A percentile compares a stretch with the other conserved stretches of the same genome.
These are phyloP conservation scores for Trissolcus brochymenae DNA, from an alignment of 2,888 invertebrate genomes.

Conservation along the genomic window DNA sequence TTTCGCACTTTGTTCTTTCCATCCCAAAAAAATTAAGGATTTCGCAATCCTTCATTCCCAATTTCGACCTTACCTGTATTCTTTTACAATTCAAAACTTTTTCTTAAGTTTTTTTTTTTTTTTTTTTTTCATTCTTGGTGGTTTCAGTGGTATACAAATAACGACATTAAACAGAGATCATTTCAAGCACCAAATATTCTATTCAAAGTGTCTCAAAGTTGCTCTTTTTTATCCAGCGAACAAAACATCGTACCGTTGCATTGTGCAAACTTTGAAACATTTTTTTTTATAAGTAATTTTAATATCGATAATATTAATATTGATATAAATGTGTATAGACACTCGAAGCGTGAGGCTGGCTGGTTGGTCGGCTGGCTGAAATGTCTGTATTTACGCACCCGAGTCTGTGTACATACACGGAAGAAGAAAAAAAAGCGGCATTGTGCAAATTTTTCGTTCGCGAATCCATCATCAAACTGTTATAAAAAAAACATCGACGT, in stretches of 20 bases:
- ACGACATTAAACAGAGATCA: slow-evolving; percentile 39
- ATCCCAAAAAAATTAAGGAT: slow-evolving; percentile 1
- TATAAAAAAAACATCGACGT: slow-evolving; percentile 12
- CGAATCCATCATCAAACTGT: slow-evolving; percentile 25
- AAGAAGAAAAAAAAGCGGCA: slow-evolving; percentile 32
- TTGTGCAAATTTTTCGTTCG: slow-evolving; percentile 20
- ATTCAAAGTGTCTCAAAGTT: slow-evolving; percentile 38
- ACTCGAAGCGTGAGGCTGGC: slow-evolving; percentile 73
- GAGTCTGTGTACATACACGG: slow-evolving; percentile 41
- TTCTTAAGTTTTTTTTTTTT: slow-evolving; percentile 5
- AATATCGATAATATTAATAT: slow-evolving; percentile 52
- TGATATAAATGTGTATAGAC: slow-evolving; percentile 61
- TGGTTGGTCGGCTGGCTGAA: slow-evolving; percentile 71
- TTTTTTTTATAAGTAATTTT: slow-evolving; percentile 20
- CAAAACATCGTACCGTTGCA: slow-evolving; percentile 10
- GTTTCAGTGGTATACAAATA: slow-evolving; percentile 43
- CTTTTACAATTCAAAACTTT: not conserved
- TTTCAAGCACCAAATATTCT: slow-evolving; percentile 41
- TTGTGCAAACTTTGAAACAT: slow-evolving; percentile 39
- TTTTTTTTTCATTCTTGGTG: slow-evolving; percentile 31
- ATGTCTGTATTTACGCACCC: slow-evolving; percentile 60
- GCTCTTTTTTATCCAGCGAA: slow-evolving; percentile 3
- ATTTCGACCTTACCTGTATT: not conserved
- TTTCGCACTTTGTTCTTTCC: not conserved
- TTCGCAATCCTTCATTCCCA: not conserved